Percentiles rank a stretch among this genome's conserved stretches.
phyloP scores from a whole-genome alignment of 2,888 invertebrate genomes.

The Troides helena region DNA sequence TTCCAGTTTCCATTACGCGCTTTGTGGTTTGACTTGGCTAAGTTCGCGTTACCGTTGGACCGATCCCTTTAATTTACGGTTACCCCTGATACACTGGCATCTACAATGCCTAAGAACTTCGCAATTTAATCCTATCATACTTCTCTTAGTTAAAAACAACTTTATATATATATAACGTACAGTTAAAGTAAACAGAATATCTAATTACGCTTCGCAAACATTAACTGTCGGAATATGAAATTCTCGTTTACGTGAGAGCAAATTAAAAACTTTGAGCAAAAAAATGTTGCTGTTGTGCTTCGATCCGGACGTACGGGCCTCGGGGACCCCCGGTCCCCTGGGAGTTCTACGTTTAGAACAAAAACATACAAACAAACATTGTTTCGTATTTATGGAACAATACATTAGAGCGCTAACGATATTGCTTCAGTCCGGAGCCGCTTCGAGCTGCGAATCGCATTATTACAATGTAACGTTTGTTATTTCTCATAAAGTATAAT shows the following conservation, averaged over 20 bases:
- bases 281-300: not conserved
- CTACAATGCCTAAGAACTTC: too few species aligned
- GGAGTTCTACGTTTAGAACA: slow-evolving; percentile 15
- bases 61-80: too few species aligned
- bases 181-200: not conserved
- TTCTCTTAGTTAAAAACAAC: too few species aligned
- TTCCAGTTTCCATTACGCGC: too few species aligned
- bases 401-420: slow-evolving; percentile 26
- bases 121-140: too few species aligned
- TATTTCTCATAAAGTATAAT: not conserved
- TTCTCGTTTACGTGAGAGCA: slow-evolving; percentile 10
- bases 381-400: slow-evolving; percentile 27
- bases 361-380: slow-evolving; percentile 9
- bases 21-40: too few species aligned
- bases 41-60: too few species aligned
- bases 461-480: slow-evolving; percentile 17
- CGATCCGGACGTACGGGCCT: not conserved
- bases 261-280: slow-evolving; percentile 9
- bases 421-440: slow-evolving; percentile 21
- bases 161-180: not conserved
- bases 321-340: slow-evolving; percentile 11
- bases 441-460: slow-evolving; percentile 5
- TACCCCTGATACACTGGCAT: too few species aligned
- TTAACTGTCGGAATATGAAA: not conserved
- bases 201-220: not conserved